Base-by-base conservation (phyloP, 2,888 invertebrate species). In the Xylota sylvarum region DNA sequence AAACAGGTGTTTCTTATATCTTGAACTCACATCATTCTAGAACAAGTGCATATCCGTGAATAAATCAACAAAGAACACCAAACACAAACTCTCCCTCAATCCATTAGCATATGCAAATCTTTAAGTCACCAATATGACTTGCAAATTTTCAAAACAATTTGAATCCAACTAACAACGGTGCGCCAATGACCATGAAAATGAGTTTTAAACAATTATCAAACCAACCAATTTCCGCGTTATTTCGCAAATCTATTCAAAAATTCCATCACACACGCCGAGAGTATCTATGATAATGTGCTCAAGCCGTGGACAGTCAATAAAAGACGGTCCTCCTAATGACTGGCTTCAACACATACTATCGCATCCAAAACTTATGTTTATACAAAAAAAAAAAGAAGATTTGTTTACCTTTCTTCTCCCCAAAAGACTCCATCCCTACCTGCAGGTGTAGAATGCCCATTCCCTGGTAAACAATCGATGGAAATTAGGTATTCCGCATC, bases 181-280 rank as follows among this genome's bases (percentile, higher is more conserved):
- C 30, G 32, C 32, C 52, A 56, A 30, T 35, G 60, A 78, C 78
- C 78, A 17, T 78, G 78, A 55, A 35, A 52, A 32, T 52, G 10
- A 43, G 23, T 52, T 60, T 78, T n/a, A 43, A 43, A 32, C 60
- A 70, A 70, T 78, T 70, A 78, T 78, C 78, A 32, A 10, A 10
- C 9, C 60, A 10, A 23, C 23, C n/a, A 52, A 62, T 78, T 78
- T 78, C 78, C 78, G 78, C 30, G 27, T 78, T 70, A 43, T 50
- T n/a, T 70, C 23, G 50, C 67, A 7, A 48, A 14, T n/a, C 14
- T 48, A 46, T 58, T 17, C 23, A 40, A 52, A 43, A 37, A 69
- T 40, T 48, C 48, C 35, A 35, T 70, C 56, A 14, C 67, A 67
- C 12, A 23, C 67, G 19, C 7, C 9, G 19, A 48, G 14, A 67